These are phyloP conservation scores for Pseudorhombus dupliciocellatus DNA, from an alignment of 2,113 vertebrate species.

Conservation along the genomic window DNA sequence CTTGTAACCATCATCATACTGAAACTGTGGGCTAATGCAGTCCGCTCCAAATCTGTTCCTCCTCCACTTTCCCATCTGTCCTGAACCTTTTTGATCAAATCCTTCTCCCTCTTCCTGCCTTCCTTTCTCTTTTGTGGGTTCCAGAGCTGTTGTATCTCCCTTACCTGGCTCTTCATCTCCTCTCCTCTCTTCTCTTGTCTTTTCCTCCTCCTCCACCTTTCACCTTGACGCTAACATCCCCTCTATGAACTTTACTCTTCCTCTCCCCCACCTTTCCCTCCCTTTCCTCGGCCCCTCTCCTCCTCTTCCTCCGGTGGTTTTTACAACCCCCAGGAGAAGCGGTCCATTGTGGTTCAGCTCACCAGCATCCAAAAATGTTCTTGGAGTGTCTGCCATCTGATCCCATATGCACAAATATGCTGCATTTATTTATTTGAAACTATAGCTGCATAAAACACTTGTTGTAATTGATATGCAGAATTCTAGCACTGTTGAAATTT, in stretches of 20 bases:
- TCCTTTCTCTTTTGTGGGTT: constrained; percentile 47
- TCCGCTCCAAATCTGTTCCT: neutral
- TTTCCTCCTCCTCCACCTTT: constrained; percentile 67
- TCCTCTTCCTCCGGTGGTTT: constrained; percentile 71
- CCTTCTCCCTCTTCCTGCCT: constrained; percentile 42
- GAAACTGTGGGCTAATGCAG: neutral
- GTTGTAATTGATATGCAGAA: neutral
- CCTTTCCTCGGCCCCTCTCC: constrained; percentile 52
- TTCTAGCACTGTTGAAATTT: neutral
- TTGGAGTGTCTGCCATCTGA: constrained; percentile 55
- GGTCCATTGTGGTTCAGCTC: constrained; percentile 76
- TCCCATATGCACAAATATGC: constrained; percentile 1
- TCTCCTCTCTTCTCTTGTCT: constrained; percentile 45
- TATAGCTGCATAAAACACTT: neutral
- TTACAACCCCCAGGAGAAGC: constrained; percentile 76
- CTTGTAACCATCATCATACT: neutral
- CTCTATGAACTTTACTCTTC: constrained; percentile 62
- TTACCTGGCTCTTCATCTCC: constrained; percentile 65
- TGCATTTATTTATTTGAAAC: constrained; percentile 5
- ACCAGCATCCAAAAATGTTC: constrained; percentile 71
- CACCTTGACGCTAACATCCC: constrained; percentile 63
- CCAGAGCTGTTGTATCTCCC: constrained; percentile 42
- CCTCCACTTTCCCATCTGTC: constrained; percentile 15
- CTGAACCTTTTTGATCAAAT: constrained; percentile 37
- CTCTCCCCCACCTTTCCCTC: constrained; percentile 51